Conservation (phyloP, 1,140 invertebrate species). For the Zaprionus nigranus region DNA sequence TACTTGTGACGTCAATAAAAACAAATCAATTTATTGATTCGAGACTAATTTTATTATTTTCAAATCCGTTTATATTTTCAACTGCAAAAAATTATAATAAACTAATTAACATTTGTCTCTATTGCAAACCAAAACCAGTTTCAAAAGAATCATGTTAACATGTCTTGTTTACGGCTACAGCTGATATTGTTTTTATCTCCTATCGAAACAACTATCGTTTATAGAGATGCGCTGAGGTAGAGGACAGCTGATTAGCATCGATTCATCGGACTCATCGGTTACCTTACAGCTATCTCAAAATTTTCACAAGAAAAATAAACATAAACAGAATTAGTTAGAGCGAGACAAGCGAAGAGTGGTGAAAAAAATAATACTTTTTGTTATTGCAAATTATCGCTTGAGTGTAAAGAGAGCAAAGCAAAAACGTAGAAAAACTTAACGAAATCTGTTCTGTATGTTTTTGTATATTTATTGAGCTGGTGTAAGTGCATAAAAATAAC, state of each 20-base stretch:
- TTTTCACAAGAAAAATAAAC: constrained; percentile 54
- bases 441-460: constrained; percentile 12
- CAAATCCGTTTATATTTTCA: neutral
- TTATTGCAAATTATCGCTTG: constrained; percentile 24
- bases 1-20: neutral
- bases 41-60: neutral
- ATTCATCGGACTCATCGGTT: constrained; percentile 41
- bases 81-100: neutral
- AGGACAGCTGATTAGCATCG: constrained; percentile 43
- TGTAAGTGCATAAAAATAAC: constrained; percentile 46
- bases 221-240: constrained; percentile 8
- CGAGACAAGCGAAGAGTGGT: constrained; percentile 37
- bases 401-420: constrained; percentile 22
- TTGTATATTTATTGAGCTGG: constrained; percentile 26
- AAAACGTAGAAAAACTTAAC: neutral
- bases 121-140: neutral
- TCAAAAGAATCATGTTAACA: too few relatives aligned
- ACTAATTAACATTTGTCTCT: neutral
- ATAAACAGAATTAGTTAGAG: constrained; percentile 50
- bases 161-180: constrained; percentile 12
- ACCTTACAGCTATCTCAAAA: constrained; percentile 30
- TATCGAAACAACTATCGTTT: constrained; percentile 18
- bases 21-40: neutral
- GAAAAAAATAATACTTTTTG: constrained; percentile 27
- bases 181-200: constrained; percentile 13